phyloP scores from a whole-genome alignment of 2,113 vertebrate genomes.

The Ursus arctos region DNA sequence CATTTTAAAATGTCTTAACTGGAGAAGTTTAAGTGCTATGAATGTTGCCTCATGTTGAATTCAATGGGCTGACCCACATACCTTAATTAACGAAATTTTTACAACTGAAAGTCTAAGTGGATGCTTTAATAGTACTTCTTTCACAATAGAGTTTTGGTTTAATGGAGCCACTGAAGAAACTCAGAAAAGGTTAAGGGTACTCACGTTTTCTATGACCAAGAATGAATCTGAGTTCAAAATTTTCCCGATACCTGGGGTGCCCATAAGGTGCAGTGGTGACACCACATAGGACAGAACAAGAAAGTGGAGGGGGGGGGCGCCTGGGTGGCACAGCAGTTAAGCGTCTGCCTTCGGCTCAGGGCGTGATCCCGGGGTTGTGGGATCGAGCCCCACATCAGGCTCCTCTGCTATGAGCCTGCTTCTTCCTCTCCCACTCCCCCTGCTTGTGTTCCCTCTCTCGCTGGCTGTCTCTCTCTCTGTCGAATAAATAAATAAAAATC shows the following conservation, averaged over 20 bases:
- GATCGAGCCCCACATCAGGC: no score
- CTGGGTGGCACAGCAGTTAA: no score
- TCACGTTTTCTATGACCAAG: slow-evolving; percentile 62
- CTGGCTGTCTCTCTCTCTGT: no score
- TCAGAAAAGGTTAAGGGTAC: slow-evolving; percentile 69
- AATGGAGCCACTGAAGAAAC: not conserved
- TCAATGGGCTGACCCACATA: not conserved
- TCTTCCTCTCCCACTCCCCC: no score
- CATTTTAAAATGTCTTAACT: not conserved
- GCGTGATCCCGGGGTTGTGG: no score
- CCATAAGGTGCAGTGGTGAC: slow-evolving; percentile 61
- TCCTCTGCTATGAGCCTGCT: no score
- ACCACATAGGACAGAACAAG: slow-evolving; percentile 15
- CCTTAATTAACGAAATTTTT: slow-evolving; percentile 45
- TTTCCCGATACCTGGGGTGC: slow-evolving; percentile 80
- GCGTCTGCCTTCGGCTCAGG: no score
- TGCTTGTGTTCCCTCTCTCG: no score
- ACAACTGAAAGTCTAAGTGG: not conserved
- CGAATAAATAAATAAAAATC: no score
- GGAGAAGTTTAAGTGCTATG: not conserved
- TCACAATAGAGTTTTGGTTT: not conserved
- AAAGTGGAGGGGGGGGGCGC: not conserved
- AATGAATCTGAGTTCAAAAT: slow-evolving; percentile 77
- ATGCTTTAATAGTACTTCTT: not conserved
- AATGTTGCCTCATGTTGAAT: not conserved